phyloP scores from a whole-genome alignment of 2,888 invertebrate genomes.

The Leucania comma region DNA sequence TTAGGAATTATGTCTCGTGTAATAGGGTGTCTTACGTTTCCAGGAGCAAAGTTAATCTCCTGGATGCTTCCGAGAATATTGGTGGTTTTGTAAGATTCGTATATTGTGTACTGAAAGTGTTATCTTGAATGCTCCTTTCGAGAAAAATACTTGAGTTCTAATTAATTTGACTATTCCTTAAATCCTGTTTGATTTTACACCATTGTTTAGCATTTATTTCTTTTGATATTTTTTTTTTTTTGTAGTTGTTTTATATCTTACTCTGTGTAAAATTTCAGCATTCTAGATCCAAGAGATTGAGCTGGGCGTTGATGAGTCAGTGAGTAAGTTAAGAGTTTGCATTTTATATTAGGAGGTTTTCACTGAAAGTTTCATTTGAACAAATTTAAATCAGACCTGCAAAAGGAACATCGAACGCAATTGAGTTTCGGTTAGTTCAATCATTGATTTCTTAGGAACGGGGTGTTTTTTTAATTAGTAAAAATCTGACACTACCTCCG shows the following conservation, averaged over 20 bases:
- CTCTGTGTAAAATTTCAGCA: not conserved
- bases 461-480: too few relatives aligned
- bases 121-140: not conserved
- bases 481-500: too few relatives aligned
- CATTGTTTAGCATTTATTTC: not conserved
- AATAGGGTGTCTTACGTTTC: not conserved
- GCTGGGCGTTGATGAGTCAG: too few relatives aligned
- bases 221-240: not conserved
- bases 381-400: not conserved
- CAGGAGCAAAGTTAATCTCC: not conserved
- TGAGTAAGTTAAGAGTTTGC: too few relatives aligned
- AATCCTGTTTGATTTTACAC: too few relatives aligned
- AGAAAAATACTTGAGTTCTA: not conserved
- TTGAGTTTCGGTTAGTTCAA: not conserved
- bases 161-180: too few relatives aligned
- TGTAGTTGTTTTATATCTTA: not conserved
- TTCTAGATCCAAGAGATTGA: too few relatives aligned
- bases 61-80: not conserved
- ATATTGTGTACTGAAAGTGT: not conserved
- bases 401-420: not conserved
- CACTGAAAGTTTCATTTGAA: too few relatives aligned
- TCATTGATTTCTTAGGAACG: not conserved
- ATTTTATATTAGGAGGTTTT: too few relatives aligned
- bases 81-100: too few relatives aligned
- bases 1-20: not conserved